Conservation (phyloP, 2,797 vertebrate species). For the Brachyalestes nurse region DNA sequence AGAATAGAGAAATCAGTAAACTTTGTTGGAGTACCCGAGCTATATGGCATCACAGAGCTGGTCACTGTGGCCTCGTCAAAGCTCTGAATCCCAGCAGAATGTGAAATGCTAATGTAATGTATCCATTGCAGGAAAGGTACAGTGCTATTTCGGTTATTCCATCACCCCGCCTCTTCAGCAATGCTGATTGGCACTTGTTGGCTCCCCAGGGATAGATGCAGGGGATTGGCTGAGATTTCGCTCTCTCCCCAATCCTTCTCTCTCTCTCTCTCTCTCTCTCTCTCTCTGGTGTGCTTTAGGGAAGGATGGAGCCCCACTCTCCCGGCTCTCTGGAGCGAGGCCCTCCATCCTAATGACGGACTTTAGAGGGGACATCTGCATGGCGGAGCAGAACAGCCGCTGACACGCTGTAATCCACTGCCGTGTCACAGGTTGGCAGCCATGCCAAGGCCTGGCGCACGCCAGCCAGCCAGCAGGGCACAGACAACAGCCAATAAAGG, state of each 20-base stretch:
- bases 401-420: slow-evolving; percentile 59
- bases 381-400: slow-evolving; percentile 51
- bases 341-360: slow-evolving; percentile 61
- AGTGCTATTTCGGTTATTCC: slow-evolving; percentile 27
- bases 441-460: slow-evolving; percentile 57
- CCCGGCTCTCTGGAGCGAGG: slow-evolving; percentile 45
- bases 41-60: slow-evolving; percentile 56
- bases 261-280: slow-evolving; percentile 20
- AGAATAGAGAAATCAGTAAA: background rate
- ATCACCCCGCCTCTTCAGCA: slow-evolving; percentile 32
- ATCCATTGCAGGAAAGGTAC: slow-evolving; percentile 32
- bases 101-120: slow-evolving; percentile 29
- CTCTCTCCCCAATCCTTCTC: slow-evolving; percentile 22
- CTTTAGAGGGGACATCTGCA: slow-evolving; percentile 61
- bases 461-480: slow-evolving; percentile 50
- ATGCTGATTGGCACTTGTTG: slow-evolving; percentile 55
- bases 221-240: slow-evolving; percentile 25
- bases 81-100: slow-evolving; percentile 6
- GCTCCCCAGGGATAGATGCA: slow-evolving; percentile 27
- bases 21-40: background rate
- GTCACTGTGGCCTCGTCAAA: slow-evolving; percentile 57
- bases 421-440: slow-evolving; percentile 58
- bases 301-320: slow-evolving; percentile 34
- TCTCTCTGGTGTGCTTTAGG: slow-evolving; percentile 9
- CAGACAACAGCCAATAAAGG: slow-evolving; percentile 51